These are phyloP conservation scores for Myotis planiceps DNA, from an alignment of 2,797 vertebrate species.

Conservation along the genomic window DNA sequence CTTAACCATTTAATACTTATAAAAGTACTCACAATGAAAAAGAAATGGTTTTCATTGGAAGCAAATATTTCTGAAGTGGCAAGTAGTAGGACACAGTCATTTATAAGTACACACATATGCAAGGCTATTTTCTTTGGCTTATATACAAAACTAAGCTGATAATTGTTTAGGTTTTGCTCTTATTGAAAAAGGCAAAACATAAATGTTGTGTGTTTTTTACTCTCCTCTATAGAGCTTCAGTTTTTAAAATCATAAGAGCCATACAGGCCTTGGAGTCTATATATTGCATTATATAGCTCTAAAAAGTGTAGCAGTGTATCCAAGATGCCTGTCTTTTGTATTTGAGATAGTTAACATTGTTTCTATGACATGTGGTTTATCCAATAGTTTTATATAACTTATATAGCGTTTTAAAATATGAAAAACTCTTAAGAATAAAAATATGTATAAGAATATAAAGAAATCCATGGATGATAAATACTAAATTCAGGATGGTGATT, in stretches of 20 bases:
- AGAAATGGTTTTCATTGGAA: not conserved
- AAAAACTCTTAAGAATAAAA: not conserved
- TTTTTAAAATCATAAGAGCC: not conserved
- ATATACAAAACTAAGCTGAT: not conserved
- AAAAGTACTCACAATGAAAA: slow-evolving; percentile 48
- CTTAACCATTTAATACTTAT: not conserved
- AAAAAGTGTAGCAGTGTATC: not conserved
- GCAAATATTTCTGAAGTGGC: slow-evolving; percentile 38
- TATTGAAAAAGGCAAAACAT: slow-evolving; percentile 35
- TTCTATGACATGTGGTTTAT: slow-evolving; percentile 14
- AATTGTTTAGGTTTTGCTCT: not conserved
- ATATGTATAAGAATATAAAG: not conserved
- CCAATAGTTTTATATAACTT: slow-evolving; percentile 28
- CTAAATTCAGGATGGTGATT: not conserved
- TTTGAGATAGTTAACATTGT: slow-evolving; percentile 34
- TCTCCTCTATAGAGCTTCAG: not conserved
- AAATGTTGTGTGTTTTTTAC: not conserved
- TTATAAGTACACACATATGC: not conserved
- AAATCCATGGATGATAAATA: not conserved
- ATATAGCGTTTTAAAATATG: not conserved
- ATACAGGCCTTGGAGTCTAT: not conserved
- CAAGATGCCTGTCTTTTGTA: slow-evolving; percentile 20
- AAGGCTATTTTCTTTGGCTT: not conserved
- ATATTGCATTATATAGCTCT: not conserved
- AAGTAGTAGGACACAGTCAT: not conserved